Conservation (phyloP, 2,797 vertebrate species). For the Orestias chungarensis region DNA sequence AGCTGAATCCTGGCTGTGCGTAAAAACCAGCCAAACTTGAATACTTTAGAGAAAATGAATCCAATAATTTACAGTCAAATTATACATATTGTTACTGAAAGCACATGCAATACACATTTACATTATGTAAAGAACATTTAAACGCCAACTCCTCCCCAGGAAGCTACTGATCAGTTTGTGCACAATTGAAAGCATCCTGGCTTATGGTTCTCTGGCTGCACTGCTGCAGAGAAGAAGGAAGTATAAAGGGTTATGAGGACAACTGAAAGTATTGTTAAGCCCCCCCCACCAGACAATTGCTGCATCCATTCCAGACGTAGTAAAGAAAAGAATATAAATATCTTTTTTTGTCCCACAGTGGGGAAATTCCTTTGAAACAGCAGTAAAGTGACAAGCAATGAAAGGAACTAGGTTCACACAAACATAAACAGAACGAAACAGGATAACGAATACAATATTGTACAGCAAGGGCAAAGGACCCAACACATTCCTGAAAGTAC, state of each 20-base stretch:
- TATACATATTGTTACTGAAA: neutral
- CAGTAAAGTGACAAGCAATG: no score
- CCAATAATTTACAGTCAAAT: no score
- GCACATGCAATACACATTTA: neutral
- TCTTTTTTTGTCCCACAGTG: no score
- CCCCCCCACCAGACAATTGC: neutral
- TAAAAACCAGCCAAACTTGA: conserved; percentile 8
- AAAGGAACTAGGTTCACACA: no score
- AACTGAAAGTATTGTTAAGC: neutral
- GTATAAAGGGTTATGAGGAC: neutral
- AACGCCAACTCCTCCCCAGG: neutral
- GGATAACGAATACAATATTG: no score
- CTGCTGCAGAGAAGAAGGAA: neutral
- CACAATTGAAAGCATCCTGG: neutral
- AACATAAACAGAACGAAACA: no score
- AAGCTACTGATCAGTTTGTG: neutral
- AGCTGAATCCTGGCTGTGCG: neutral
- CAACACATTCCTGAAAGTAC: no score
- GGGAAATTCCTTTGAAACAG: no score
- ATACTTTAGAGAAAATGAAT: neutral
- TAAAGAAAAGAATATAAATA: no score
- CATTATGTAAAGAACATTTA: neutral
- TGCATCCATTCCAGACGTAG: neutral
- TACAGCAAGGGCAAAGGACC: no score
- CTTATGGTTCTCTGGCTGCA: neutral